A percentile compares a stretch with the other conserved stretches of the same genome.
Evolutionary conservation across 2,113 vertebrate species (phyloP).

Genomic region (Phasianus colchicus): DNA sequence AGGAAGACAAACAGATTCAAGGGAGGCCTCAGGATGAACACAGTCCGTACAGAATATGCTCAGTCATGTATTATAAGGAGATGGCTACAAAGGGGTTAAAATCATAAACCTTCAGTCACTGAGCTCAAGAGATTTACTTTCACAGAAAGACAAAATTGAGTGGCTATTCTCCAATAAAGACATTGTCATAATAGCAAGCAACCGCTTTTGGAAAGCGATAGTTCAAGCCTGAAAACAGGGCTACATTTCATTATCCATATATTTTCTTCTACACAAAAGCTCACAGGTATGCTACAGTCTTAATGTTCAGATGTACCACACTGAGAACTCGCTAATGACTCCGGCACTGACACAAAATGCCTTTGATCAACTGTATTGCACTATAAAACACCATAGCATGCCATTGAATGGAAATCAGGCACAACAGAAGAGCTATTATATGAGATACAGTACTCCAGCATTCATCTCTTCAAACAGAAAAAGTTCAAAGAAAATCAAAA

Average conservation of each 20-base stretch:
- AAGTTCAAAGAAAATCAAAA: conserved; percentile 81
- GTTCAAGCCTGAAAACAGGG: neutral
- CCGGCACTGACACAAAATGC: conserved; percentile 64
- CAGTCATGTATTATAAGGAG: neutral
- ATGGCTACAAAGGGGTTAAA: neutral
- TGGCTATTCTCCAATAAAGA: neutral
- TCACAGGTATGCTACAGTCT: conserved; percentile 47
- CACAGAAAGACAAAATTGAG: neutral
- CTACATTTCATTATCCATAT: neutral
- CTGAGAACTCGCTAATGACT: conserved; percentile 69
- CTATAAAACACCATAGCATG: conserved; percentile 69
- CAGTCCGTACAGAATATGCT: neutral
- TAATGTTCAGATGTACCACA: conserved; percentile 34
- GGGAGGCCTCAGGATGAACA: neutral
- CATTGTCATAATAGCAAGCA: neutral
- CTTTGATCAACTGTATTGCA: conserved; percentile 69
- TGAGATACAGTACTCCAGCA: conserved; percentile 71
- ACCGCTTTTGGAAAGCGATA: neutral
- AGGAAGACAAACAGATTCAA: conserved; percentile 19
- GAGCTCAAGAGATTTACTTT: neutral
- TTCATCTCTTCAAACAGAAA: conserved; percentile 81
- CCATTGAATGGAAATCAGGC: conserved; percentile 78
- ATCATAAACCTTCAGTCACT: neutral
- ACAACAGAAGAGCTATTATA: conserved; percentile 80
- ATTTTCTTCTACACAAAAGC: conserved; percentile 31